Base-by-base conservation (phyloP, 2,888 invertebrate species). In the Hirtodrosophila cameraria region DNA sequence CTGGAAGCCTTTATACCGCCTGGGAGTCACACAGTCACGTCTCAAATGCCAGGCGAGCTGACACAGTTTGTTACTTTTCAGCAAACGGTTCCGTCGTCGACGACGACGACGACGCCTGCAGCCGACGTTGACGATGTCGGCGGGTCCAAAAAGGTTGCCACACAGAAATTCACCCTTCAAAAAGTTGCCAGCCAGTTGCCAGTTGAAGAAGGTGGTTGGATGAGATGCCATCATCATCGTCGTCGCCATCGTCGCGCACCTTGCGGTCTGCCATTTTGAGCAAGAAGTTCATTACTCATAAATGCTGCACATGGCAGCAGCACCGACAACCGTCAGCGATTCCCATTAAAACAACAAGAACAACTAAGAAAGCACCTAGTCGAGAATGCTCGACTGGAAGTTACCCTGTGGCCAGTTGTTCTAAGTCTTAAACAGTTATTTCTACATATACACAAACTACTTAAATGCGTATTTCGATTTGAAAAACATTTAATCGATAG, bases 221-320 rank as follows among this genome's bases (percentile, higher is more conserved):
- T 70, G 72, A 67, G 71, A 63, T 71, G 73, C 68, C 70, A 71
- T 73, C 70, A 50, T 50, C 70, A 71, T 36, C 23, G 18, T 45
- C 12, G 20, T 20, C 36, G 28, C 35, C 46, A 43, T 43, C 58
- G 74, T 74, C 84, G 80, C 82, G 72, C 85, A 80, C 79, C 79
- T 80, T 80, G 85, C 79, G 85, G 82, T 79, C 79, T 80, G 80
- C 85, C 80, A 78, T 82, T 80, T 75, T 67, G 63, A 79, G 85
- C 70, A 76, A 83, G 86, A 72, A 86, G 87, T 88, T 88, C 88
- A 88, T 88, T 88, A 87, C 88, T 88, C 88, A 88, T 88, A 88
- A 86, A 88, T 86, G 80, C 75, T 86, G 83, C 88, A 86, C 80
- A 87, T 83, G 85, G 72, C 76, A 76, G 57, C 33, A 13, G 43